phyloP scores from a whole-genome alignment of 2,797 vertebrate genomes.

The Leucoraja ocellata region DNA sequence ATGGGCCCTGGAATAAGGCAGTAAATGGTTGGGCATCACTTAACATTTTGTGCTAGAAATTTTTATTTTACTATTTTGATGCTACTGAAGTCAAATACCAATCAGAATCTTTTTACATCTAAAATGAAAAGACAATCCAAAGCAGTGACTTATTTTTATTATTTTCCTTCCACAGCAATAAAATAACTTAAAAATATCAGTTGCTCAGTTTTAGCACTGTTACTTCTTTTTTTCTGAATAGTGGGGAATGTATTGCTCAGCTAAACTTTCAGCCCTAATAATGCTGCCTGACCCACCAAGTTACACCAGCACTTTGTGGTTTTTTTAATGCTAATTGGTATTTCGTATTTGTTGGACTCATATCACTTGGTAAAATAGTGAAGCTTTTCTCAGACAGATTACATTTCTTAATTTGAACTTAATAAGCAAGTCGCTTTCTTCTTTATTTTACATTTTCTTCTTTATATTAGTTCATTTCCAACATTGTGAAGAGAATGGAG shows the following conservation, averaged over 20 bases:
- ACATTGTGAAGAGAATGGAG: not conserved
- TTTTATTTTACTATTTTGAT: not conserved
- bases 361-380: not conserved
- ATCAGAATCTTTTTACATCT: not conserved
- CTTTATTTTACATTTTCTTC: not conserved
- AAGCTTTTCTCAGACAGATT: not conserved
- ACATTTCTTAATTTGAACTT: not conserved
- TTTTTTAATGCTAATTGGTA: not conserved
- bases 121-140: not conserved
- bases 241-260: not conserved
- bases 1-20: not conserved
- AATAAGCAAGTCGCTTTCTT: not conserved
- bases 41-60: not conserved
- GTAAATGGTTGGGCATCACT: slow-evolving; percentile 15
- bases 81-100: not conserved
- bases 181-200: not conserved
- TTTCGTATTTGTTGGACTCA: not conserved
- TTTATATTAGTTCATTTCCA: not conserved
- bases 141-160: not conserved
- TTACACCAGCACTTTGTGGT: too few relatives aligned
- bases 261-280: not conserved
- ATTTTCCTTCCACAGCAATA: not conserved
- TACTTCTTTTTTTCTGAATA: not conserved
- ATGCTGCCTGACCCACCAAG: too few relatives aligned
- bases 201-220: not conserved